These are phyloP conservation scores for Sarcophaga rosellei DNA, from an alignment of 2,888 invertebrate genomes.

Conservation along the genomic window DNA sequence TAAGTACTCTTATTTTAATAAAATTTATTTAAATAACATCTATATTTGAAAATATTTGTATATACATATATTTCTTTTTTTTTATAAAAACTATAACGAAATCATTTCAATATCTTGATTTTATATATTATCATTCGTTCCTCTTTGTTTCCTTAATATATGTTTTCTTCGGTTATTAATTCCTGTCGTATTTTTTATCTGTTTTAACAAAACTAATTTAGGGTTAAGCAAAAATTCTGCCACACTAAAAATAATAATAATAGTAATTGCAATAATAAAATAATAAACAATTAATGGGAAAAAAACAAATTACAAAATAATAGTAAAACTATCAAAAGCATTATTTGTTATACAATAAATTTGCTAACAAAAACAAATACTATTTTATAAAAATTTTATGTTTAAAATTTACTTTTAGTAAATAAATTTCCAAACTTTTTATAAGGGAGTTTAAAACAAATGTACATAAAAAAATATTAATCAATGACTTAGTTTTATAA, in stretches of 20 bases:
- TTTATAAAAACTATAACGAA: conserved; percentile 72
- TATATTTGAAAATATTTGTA: conserved; percentile 12
- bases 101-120: conserved; percentile 75
- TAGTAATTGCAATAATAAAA: conserved; percentile 45
- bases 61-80: conserved; percentile 28
- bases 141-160: conserved; percentile 66
- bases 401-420: conserved; percentile 46
- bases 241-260: conserved; percentile 58
- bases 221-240: conserved; percentile 65
- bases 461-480: conserved; percentile 53
- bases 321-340: conserved; percentile 24
- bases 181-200: conserved; percentile 35
- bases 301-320: neutral
- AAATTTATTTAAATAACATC: neutral
- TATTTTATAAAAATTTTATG: conserved; percentile 11
- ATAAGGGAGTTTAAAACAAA: conserved; percentile 42
- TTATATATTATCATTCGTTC: conserved; percentile 58
- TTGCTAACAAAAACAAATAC: conserved; percentile 38
- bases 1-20: neutral
- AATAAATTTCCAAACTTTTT: conserved; percentile 26
- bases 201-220: conserved; percentile 56
- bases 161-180: conserved; percentile 38
- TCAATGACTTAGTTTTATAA: neutral
- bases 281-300: conserved; percentile 25
- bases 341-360: conserved; percentile 37